A percentile compares a stretch with the other conserved stretches of the same genome.
These are phyloP conservation scores for Euzophera pinguis DNA, from an alignment of 2,888 invertebrate species.

Conservation along the genomic window DNA sequence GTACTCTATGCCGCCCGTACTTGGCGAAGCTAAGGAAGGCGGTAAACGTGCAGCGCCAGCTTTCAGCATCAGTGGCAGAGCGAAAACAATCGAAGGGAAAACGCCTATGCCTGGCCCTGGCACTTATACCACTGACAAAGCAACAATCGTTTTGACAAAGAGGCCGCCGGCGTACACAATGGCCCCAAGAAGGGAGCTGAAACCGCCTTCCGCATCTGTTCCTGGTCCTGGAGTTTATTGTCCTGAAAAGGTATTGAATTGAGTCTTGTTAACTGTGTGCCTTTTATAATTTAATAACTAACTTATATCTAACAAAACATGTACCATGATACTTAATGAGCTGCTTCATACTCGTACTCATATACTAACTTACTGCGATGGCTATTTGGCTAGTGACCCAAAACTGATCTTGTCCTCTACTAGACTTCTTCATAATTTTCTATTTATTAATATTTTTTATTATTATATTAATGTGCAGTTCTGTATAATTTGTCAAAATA, in stretches of 20 bases:
- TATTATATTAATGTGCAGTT: background rate
- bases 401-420: too few relatives aligned
- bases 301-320: background rate
- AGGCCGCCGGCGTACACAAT: slow-evolving; percentile 92
- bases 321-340: too few relatives aligned
- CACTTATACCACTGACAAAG: slow-evolving; percentile 82
- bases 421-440: too few relatives aligned
- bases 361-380: too few relatives aligned
- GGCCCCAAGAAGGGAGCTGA: slow-evolving; percentile 78
- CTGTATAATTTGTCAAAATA: background rate
- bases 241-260: slow-evolving; percentile 78
- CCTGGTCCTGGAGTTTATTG: slow-evolving; percentile 83
- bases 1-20: slow-evolving; percentile 90
- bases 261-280: background rate
- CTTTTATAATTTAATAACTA: background rate
- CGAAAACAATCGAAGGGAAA: slow-evolving; percentile 76
- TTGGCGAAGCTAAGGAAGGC: slow-evolving; percentile 80
- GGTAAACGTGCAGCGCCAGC: slow-evolving; percentile 88
- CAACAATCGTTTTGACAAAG: slow-evolving; percentile 55
- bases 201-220: slow-evolving; percentile 55
- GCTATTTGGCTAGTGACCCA: too few relatives aligned
- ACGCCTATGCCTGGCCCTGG: slow-evolving; percentile 89
- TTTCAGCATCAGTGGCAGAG: slow-evolving; percentile 92
- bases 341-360: too few relatives aligned
- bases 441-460: background rate